Conservation (phyloP, 2,113 vertebrate genomes). For the Bettongia penicillata region DNA sequence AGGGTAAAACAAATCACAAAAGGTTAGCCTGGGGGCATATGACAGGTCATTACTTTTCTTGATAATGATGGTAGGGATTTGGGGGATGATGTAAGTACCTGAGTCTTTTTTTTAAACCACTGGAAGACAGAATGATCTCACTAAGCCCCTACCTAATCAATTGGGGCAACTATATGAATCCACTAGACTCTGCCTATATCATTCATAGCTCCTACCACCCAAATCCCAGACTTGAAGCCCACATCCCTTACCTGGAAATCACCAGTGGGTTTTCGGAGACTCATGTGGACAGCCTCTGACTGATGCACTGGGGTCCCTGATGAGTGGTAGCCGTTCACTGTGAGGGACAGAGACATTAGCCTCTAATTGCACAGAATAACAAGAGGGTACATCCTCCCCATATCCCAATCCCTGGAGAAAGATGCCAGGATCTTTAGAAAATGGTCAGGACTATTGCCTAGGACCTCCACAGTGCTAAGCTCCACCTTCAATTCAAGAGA, state of each 20-base stretch:
- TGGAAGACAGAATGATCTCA: background rate
- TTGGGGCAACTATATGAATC: background rate
- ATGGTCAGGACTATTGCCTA: background rate
- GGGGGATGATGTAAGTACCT: background rate
- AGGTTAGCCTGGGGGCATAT: background rate
- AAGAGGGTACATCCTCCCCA: constrained; percentile 2
- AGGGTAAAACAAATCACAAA: background rate
- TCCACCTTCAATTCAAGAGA: background rate
- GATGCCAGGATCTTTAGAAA: background rate
- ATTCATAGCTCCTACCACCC: background rate
- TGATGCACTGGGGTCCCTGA: constrained; percentile 90
- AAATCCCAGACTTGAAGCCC: background rate
- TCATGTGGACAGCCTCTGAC: constrained; percentile 87
- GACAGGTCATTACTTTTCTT: background rate
- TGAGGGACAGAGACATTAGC: constrained; percentile 77
- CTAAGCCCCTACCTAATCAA: background rate
- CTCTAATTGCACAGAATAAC: constrained; percentile 49
- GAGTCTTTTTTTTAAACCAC: background rate
- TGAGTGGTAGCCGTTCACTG: constrained; percentile 97
- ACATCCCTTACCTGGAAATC: constrained; percentile 91
- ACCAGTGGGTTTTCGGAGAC: constrained; percentile 88
- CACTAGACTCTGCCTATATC: background rate
- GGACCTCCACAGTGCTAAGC: background rate
- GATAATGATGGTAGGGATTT: background rate
- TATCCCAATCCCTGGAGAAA: background rate